These are phyloP conservation scores for Hybos culiciformis DNA, from an alignment of 2,888 invertebrate species.

Conservation along the genomic window DNA sequence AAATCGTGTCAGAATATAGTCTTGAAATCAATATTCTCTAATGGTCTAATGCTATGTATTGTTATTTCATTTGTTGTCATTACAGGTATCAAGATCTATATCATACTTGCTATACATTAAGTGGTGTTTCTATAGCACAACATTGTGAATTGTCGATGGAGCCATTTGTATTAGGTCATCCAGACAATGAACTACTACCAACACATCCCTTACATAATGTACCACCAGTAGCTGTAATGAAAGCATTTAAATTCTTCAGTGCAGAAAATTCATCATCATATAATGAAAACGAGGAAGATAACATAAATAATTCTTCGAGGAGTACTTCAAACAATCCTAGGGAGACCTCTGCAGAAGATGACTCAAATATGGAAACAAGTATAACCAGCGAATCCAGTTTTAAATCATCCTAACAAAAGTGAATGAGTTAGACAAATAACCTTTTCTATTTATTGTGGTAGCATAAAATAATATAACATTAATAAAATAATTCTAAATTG, in stretches of 20 bases:
- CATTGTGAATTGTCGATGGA: conserved; percentile 40
- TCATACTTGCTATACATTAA: conserved; percentile 92
- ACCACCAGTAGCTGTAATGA: conserved; percentile 48
- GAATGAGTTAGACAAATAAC: too few relatives aligned
- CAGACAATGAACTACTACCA: conserved; percentile 54
- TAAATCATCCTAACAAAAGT: too few relatives aligned
- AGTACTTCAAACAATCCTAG: too few relatives aligned
- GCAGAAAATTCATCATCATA: background rate
- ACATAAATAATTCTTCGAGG: background rate
- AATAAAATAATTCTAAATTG: too few relatives aligned
- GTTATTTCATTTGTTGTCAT: conserved; percentile 9
- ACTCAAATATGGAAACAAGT: too few relatives aligned
- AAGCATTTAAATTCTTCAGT: conserved; percentile 37
- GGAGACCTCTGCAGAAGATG: too few relatives aligned
- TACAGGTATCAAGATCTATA: conserved; percentile 77
- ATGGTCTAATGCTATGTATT: too few relatives aligned
- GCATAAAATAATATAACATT: too few relatives aligned
- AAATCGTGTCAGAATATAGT: too few relatives aligned
- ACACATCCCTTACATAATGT: conserved; percentile 77
- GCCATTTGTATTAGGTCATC: conserved; percentile 48
- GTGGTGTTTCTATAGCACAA: conserved; percentile 90
- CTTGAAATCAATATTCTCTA: too few relatives aligned
- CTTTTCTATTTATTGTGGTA: too few relatives aligned
- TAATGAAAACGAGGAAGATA: background rate
- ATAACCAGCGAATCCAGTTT: too few relatives aligned